Conservation (phyloP, 2,113 vertebrate genomes). For the Castor canadensis region DNA sequence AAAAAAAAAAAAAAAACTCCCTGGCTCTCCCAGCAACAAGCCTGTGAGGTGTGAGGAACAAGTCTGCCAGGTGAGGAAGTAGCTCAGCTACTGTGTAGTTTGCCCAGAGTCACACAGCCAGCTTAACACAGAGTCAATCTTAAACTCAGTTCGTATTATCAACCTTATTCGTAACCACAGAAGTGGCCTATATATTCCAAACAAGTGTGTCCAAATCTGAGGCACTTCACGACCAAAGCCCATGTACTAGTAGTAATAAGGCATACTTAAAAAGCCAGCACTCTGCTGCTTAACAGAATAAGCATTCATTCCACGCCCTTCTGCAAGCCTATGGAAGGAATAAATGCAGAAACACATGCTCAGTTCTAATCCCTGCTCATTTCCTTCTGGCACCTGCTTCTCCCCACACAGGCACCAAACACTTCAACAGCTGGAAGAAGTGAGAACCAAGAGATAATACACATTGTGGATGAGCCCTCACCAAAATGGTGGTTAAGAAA, state of each 20-base stretch:
- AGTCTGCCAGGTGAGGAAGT: conserved; percentile 23
- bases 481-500: conserved; percentile 24
- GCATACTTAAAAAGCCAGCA: not conserved
- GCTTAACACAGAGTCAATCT: not conserved
- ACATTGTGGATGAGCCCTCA: not conserved
- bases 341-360: conserved; percentile 58
- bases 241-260: not conserved
- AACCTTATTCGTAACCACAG: not conserved
- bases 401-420: conserved; percentile 52
- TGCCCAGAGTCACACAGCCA: not conserved
- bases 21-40: conserved; percentile 8
- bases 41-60: not conserved
- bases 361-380: conserved; percentile 63
- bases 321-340: conserved; percentile 39
- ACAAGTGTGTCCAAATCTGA: not conserved
- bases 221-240: not conserved
- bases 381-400: conserved; percentile 70
- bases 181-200: not conserved
- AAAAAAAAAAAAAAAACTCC: no score
- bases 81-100: not conserved
- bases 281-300: conserved; percentile 5
- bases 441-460: conserved; percentile 60
- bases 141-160: not conserved
- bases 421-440: conserved; percentile 65
- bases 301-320: not conserved